Base-by-base conservation (phyloP, 2,797 vertebrate genomes). In the Okamejei kenojei region DNA sequence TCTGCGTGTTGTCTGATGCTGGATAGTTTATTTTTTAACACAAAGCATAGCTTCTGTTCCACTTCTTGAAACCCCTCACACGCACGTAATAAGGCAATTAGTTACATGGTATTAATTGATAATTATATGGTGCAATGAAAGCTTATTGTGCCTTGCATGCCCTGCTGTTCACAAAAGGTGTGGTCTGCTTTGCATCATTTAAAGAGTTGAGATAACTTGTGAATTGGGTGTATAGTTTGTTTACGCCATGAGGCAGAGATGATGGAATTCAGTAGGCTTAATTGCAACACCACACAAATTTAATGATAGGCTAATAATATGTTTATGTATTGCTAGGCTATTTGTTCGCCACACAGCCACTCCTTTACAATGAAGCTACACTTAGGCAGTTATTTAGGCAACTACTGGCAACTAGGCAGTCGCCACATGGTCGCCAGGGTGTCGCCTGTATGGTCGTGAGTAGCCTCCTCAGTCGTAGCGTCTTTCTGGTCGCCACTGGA, bases 211-310 rank as follows among this genome's bases (percentile, higher is more conserved):
- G 65, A 68, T 68, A 35, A 88, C 32, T 65, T 68, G 68, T 19
- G 21, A 74, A 23, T 74, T 21, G 21, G 61, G 17, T 88, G 65
- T 88, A 35, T 65, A 68, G 21, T 35, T 68, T 35, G 61, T 7
- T 88, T 35, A 35, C 35, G n/a, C 32, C 61, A 19, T 2, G 13
- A 35, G n/a, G 13, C 84, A n/a, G 82, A 32, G 10, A 68, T 68
- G 78, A 19, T 88, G 84, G 35, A 88, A 88, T 88, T 68, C 63
- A 68, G 1, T 88, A 15, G n/a, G 32, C 35, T 88, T 88, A 88
- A 88, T 88, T 88, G 63, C n/a, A 68, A 19, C n/a, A 32, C 61
- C 3, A 21, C 17, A 68, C 35, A 15, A 63, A 86, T 32, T 35
- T 88, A 68, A 68, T 88, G 61, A 68, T 65, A 32, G n/a, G 84